Conservation (phyloP, 2,113 vertebrate species). For the Notechis scutatus region DNA sequence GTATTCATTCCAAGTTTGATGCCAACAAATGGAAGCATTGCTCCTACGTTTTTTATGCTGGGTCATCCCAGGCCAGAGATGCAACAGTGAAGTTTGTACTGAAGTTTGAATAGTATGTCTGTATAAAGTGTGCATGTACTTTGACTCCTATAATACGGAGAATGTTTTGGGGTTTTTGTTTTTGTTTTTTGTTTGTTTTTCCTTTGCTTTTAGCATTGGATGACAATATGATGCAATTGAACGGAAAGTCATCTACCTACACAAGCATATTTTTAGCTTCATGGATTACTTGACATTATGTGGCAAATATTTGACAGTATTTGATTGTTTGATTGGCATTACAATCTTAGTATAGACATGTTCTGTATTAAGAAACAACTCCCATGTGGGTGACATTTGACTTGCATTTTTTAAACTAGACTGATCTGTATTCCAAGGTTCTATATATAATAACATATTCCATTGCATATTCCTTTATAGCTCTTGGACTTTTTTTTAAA, state of each 20-base stretch:
- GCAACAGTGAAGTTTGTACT: background rate
- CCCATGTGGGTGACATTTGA: background rate
- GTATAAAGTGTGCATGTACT: background rate
- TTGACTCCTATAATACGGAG: background rate
- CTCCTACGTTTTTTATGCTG: background rate
- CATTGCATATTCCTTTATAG: background rate
- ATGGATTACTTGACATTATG: background rate
- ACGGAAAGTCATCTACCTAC: background rate
- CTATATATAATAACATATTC: slow-evolving; percentile 31
- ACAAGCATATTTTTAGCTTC: background rate
- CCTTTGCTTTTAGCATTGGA: background rate
- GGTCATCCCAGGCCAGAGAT: background rate
- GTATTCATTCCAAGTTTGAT: background rate
- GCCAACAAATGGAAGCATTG: background rate
- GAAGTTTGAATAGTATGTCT: background rate
- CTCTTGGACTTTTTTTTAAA: slow-evolving; percentile 32
- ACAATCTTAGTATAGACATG: slow-evolving; percentile 2
- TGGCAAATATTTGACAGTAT: background rate
- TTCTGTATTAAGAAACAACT: background rate
- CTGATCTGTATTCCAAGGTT: slow-evolving; percentile 11
- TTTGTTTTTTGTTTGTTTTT: background rate
- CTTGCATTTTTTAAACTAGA: background rate
- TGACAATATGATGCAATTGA: background rate
- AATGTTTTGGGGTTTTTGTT: too few species aligned
- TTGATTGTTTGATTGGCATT: background rate